Evolutionary conservation across 2,888 invertebrate species (phyloP), one percentile per base, ranked within the genome.

Genomic region (Dryocosmus kuriphilus): DNA sequence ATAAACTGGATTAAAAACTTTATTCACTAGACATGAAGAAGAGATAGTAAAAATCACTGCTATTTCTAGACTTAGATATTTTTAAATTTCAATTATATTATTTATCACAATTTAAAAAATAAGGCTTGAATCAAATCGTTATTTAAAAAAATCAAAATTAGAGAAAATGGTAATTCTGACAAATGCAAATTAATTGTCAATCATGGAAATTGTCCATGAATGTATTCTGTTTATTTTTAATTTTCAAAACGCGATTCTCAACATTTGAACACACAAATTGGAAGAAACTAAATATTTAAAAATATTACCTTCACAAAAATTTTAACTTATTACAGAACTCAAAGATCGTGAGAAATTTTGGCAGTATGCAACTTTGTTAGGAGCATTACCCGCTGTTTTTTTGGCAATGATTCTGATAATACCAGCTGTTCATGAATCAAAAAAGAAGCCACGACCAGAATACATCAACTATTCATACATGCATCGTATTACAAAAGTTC

Each of bases 401-500:
- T 6, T 88, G 11, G 61, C 75, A 51, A 74, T 82, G 22, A 11
- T 55, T 1, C 9, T 83, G 14, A 75, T 85, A 41, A 75, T 76
- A 14, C 2, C 30, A 6, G 80, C 65, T 2, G 9, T 14, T 1
- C 14, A 80, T 22, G 81, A 84, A 63, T 80, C 84, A 14, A 7
- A 7, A 30, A 78, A 71, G 1, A 11, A 83, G 27, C 87, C 88
- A 5, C 82, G 88, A 74, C 85, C 83, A 1, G 84, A 85, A 63
- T 90, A 79, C 75, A 51, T 82, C 8, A 84, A 88, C 11, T 79
- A 83, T 27, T 81, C 85, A 0, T 87, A 87, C 65, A 80, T 89
- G 85, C 81, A 84, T 62, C 75, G 61, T 46, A 84, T 85, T n/a
- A 80, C 65, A 4, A 87, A 86, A 87, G 89, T 90, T 81, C 27